These are phyloP conservation scores for Muscina levida DNA, from an alignment of 2,888 invertebrate species.

Conservation along the genomic window DNA sequence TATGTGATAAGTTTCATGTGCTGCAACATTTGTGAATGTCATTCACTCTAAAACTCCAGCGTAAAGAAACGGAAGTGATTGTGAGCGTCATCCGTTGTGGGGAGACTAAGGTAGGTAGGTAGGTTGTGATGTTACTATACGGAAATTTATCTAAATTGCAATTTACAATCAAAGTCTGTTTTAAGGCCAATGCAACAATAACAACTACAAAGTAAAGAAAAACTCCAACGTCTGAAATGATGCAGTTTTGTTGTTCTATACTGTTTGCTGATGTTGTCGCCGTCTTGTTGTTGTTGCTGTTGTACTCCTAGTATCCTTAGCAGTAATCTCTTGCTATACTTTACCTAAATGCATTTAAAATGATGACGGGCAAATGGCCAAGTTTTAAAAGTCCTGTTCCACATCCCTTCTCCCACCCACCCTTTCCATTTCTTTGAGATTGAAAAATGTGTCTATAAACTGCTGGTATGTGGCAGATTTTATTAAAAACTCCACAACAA, in stretches of 20 bases:
- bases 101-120: not conserved
- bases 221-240: not conserved
- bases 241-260: conserved; percentile 4
- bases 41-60: conserved; percentile 43
- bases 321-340: conserved; percentile 15
- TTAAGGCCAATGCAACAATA: not conserved
- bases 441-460: conserved; percentile 51
- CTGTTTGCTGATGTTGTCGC: not conserved
- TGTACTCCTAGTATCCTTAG: not conserved
- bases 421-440: conserved; percentile 12
- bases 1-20: conserved; percentile 50
- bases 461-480: conserved; percentile 50
- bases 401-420: not conserved
- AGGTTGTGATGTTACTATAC: conserved; percentile 8
- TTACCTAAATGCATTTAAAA: conserved; percentile 53
- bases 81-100: not conserved
- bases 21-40: conserved; percentile 53
- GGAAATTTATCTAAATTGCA: conserved; percentile 60
- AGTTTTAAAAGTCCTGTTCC: conserved; percentile 18
- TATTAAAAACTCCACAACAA: not conserved
- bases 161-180: conserved; percentile 53
- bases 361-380: conserved; percentile 58
- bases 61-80: not conserved
- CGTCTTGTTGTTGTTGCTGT: not conserved
- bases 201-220: not conserved